Evolutionary conservation across 2,113 vertebrate genomes (phyloP).

Genomic region (Plectropomus leopardus): DNA sequence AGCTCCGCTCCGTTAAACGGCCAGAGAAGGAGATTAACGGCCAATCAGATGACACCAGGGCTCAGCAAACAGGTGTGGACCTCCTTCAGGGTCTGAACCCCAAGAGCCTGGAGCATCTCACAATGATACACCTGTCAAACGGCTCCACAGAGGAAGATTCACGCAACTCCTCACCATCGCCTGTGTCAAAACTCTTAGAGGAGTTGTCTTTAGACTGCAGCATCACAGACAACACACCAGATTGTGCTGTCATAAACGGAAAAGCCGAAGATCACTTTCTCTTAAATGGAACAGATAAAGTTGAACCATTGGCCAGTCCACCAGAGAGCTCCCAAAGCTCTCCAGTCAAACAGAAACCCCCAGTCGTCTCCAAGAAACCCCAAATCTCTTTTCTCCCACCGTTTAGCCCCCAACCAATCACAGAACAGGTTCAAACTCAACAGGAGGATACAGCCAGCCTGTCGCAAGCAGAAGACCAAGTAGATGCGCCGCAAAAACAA

Average conservation of each 20-base stretch:
- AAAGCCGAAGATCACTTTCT: constrained; percentile 36
- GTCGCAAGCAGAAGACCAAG: constrained; percentile 51
- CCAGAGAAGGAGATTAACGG: constrained; percentile 70
- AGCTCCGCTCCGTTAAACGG: constrained; percentile 90
- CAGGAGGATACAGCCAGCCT: constrained; percentile 17
- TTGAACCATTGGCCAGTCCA: constrained; percentile 52
- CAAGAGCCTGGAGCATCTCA: constrained; percentile 74
- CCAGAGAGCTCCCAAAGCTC: constrained; percentile 65
- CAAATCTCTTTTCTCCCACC: constrained; percentile 88
- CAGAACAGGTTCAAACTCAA: constrained; percentile 25
- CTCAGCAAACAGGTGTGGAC: constrained; percentile 82
- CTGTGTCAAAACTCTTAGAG: constrained; percentile 79
- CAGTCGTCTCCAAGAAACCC: constrained; percentile 93
- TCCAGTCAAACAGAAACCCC: constrained; percentile 90
- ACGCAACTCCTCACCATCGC: constrained; percentile 76
- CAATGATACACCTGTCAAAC: constrained; percentile 37
- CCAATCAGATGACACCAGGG: constrained; percentile 57
- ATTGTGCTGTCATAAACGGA: constrained; percentile 27
- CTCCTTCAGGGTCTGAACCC: constrained; percentile 73
- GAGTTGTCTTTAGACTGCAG: constrained; percentile 73
- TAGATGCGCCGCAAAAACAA: constrained; percentile 49
- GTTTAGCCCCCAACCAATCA: constrained; percentile 34
- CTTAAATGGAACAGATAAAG: constrained; percentile 45
- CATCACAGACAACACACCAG: constrained; percentile 25
- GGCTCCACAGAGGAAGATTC: constrained; percentile 48